These are phyloP conservation scores for Mamestra configurata DNA, from an alignment of 1,140 invertebrate genomes.

Conservation along the genomic window DNA sequence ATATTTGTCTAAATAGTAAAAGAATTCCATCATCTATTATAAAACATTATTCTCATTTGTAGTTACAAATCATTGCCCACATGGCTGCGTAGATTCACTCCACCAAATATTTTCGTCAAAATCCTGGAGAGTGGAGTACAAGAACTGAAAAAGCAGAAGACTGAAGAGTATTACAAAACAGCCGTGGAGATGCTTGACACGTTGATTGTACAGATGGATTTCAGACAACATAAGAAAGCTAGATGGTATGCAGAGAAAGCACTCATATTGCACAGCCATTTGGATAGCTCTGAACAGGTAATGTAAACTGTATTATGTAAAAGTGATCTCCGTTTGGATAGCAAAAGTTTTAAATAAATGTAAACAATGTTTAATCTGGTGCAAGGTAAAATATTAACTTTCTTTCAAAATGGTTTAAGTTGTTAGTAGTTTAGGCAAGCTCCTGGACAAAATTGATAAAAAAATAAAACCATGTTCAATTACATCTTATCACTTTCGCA, in stretches of 20 bases:
- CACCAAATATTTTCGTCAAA: constrained; percentile 70
- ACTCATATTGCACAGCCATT: constrained; percentile 76
- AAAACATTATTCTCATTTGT: constrained; percentile 57
- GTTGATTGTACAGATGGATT: constrained; percentile 70
- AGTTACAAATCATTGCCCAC: constrained; percentile 70
- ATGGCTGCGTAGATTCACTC: constrained; percentile 76
- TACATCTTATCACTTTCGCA: no score
- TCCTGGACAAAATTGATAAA: no score
- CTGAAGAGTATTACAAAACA: constrained; percentile 46
- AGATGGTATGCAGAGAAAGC: constrained; percentile 82
- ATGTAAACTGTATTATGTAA: background rate
- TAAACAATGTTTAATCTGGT: no score
- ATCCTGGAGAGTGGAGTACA: constrained; percentile 72
- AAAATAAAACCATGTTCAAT: background rate
- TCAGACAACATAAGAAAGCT: constrained; percentile 75
- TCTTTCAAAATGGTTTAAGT: no score
- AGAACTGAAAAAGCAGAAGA: constrained; percentile 70
- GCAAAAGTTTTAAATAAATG: no score
- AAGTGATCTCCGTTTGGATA: background rate
- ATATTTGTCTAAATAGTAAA: no score
- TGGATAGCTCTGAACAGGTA: constrained; percentile 69
- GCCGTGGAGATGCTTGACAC: constrained; percentile 70
- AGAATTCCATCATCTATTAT: no score
- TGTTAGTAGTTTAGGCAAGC: no score
- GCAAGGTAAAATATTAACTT: no score